Percentiles rank a stretch among this genome's conserved stretches.
phyloP scores from a whole-genome alignment of 2,797 vertebrate species.

The Lycodopsis pacificus region DNA sequence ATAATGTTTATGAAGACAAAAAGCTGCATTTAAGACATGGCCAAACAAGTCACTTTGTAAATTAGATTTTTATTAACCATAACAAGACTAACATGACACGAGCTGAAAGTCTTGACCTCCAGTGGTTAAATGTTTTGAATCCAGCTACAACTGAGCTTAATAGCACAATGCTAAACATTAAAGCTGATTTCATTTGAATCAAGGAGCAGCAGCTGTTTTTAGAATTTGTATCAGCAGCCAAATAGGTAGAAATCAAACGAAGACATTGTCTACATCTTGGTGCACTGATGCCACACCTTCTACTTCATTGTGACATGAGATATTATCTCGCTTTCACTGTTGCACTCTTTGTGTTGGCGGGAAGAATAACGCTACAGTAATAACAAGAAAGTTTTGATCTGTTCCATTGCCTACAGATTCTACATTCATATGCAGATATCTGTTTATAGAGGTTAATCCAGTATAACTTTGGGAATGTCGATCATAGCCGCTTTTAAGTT shows the following conservation, averaged over 20 bases:
- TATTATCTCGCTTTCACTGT: background rate
- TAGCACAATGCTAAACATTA: background rate
- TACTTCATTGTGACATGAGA: background rate
- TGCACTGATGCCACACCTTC: background rate
- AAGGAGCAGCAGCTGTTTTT: no score
- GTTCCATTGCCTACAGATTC: background rate
- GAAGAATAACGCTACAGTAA: background rate
- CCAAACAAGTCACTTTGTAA: background rate
- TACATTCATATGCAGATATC: background rate
- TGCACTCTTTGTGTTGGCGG: background rate
- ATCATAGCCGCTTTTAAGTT: background rate
- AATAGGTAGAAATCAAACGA: background rate
- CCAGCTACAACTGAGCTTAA: background rate
- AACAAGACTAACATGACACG: background rate
- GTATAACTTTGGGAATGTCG: background rate
- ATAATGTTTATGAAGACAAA: slow-evolving; percentile 18
- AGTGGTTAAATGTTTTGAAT: background rate
- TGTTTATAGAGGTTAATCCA: background rate
- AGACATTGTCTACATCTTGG: background rate
- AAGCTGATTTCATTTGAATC: background rate
- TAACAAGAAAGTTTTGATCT: background rate
- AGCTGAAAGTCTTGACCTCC: background rate
- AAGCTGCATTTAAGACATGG: background rate
- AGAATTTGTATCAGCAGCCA: background rate
- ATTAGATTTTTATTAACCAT: background rate